Conservation (phyloP, 1,140 invertebrate genomes). For the Leptinotarsa undecemlineata region DNA sequence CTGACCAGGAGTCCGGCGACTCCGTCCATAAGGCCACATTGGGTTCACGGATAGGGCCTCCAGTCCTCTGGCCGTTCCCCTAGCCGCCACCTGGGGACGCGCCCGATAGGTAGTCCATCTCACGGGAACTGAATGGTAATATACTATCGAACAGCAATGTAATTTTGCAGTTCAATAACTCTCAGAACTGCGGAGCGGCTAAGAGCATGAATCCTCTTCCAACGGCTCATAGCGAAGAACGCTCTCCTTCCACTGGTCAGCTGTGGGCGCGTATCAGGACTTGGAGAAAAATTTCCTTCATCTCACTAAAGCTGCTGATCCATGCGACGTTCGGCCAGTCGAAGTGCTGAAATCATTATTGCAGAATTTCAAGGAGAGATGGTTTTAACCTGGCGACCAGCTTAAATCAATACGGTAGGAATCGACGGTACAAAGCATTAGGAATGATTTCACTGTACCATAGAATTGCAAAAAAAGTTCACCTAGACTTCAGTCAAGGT, state of each 20-base stretch:
- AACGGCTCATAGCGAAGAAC: conserved; percentile 77
- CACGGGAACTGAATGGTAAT: too few relatives aligned
- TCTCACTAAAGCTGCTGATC: conserved; percentile 92
- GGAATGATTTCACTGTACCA: conserved; percentile 73
- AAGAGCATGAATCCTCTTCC: conserved; percentile 85
- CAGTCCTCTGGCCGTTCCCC: too few relatives aligned
- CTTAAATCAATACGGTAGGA: conserved; percentile 99
- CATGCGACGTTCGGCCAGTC: conserved; percentile 87
- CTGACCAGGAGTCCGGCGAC: too few relatives aligned
- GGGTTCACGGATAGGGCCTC: too few relatives aligned
- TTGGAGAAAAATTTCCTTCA: conserved; percentile 94
- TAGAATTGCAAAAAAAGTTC: conserved; percentile 88
- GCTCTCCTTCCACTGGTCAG: conserved; percentile 65
- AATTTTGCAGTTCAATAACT: too few relatives aligned
- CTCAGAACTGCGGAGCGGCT: too few relatives aligned
- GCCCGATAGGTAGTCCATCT: too few relatives aligned
- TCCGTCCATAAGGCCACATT: too few relatives aligned
- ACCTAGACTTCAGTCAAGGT: conserved; percentile 98
- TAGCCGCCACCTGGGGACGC: too few relatives aligned
- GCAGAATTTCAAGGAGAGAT: conserved; percentile 86
- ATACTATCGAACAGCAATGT: too few relatives aligned
- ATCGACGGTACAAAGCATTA: conserved; percentile 94
- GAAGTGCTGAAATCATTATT: conserved; percentile 83
- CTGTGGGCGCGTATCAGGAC: conserved; percentile 88
- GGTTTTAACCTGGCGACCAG: conserved; percentile 96